Evolutionary conservation across 2,113 vertebrate genomes (phyloP), one percentile per base, ranked within the genome.

Genomic region (Myotis brandtii): DNA sequence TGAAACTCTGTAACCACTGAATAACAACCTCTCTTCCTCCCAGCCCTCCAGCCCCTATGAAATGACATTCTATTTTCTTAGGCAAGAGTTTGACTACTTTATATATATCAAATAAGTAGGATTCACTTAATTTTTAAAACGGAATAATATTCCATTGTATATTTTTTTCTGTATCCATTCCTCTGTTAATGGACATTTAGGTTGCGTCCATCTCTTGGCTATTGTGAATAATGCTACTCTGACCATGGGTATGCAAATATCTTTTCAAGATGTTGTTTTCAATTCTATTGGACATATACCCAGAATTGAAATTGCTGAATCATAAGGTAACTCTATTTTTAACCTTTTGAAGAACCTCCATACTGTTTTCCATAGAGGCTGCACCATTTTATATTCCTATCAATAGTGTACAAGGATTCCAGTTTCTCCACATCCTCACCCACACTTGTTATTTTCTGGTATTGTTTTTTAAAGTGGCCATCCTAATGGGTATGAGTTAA

Each of bases 321-420:
- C 12, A 54, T 62, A 81, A 62, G 17, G 20, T 92, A 76, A 50
- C 21, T 59, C 9, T 75, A 83, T 56, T 89, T 95, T 91, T 91
- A 77, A n/a, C 12, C 80, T 92, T 92, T 83, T 86, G 48, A 75
- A 16, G 23, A 82, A 43, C 27, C 12, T 40, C 37, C n/a, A 27
- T 91, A 80, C 6, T 66, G 30, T 89, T 93, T 94, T 86, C 66
- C 67, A 27, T n/a, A 82, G 27, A 83, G 25, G 17, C 30, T 80
- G 7, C 2, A 50, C 37, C 18, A n/a, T 73, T 73, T 46, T 59
- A 67, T 80, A 87, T 52, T 94, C 9, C 52, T 17, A 40, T n/a
- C 59, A 94, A 16, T 6, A 62, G 10, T 89, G 48, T 8, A 85
- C 30, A 81, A 46, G 43, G 6, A 21, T 77, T 67, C 48, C 17